Evolutionary conservation across 2,113 vertebrate genomes (phyloP), one percentile per base, ranked within the genome.

Genomic region (Gasterosteus aculeatus): DNA sequence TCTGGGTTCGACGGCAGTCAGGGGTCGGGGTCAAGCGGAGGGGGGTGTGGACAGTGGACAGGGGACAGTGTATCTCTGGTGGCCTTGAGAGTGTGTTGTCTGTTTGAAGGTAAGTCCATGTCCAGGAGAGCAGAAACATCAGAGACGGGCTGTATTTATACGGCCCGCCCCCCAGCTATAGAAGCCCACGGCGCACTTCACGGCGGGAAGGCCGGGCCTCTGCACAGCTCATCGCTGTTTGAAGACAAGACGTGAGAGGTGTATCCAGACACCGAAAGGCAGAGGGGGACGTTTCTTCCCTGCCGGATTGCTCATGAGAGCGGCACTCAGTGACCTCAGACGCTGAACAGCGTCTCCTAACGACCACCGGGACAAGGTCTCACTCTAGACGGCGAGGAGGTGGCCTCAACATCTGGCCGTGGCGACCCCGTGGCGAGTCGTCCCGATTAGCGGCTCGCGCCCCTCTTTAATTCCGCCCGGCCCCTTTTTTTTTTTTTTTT

Each of bases 31-130:
- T 3, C 3, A 5, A 35, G 33, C 3, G 3, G 42, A 0, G 42
- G 42, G 14, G 12, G 11, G 42, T 1, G 10, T 10, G 33, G 33
- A 35, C 3, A 5, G 33, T 35, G 33, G 14, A 10, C 1, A 3
- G 42, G 42, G 14, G 80, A 61, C 63, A 78, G 38, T 58, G 29
- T 72, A 38, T 54, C 72, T 78, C 38, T 73, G 61, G 33, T 35
- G 33, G 33, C 33, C 33, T 26, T 35, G 33, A 35, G 33, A 35
- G 33, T 5, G 33, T 35, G 33, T 35, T 79, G 41, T 85, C 67
- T 65, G 54, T 60, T 72, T 87, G 79, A 88, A 90, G 84, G 84
- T 89, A 87, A 90, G 83, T 89, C 84, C 41, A 38, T 33, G 65
- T 85, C 75, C 70, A 42, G 15, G 51, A 75, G 59, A 77, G 53